Base-by-base conservation (phyloP, 2,888 invertebrate species). In the Leptothorax acervorum region DNA sequence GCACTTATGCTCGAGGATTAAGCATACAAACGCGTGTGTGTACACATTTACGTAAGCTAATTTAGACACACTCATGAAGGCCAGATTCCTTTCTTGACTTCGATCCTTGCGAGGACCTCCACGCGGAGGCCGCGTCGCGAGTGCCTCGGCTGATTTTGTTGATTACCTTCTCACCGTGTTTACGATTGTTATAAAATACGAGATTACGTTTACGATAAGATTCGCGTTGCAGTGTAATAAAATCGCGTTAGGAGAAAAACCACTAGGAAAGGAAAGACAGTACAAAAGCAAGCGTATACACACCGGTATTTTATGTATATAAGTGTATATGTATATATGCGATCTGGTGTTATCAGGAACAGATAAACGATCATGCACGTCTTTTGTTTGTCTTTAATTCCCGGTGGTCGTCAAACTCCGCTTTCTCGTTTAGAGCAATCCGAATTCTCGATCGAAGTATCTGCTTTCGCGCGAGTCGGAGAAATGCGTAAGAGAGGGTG, bases 281-380 rank as follows among this genome's bases (percentile, higher is more conserved):
- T 81, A 81, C 60, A 71, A 81, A 81, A 79, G 75, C 76, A 76
- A 76, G 75, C 76, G 60, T 76, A 75, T 76, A 75, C 65, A 82
- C 75, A 66, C 35, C 74, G 75, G 62, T 51, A 55, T 76, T 48
- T 76, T 48, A 88, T 85, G 48, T 81, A 87, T 87, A 88, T 85
- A 63, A 48, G 31, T 75, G 23, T 75, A 82, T 66, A 74, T 82
- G 81, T 88, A 15, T 79, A 71, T 78, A 74, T 84, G 70, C 83
- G 53, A 84, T 63, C 63, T 51, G 60, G 66, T 76, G 45, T 45
- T 57, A 60, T 82, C 66, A 75, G 75, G 57, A 82, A 82, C 60
- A 57, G 66, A 76, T 76, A 76, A 83, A 83, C 51, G 76, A 76
- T 75, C n/a, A 66, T 60, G 65, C 66, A 15, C 48, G 48, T 48